phyloP scores from a whole-genome alignment of 2,113 vertebrate species.

The Engystomops pustulosus region DNA sequence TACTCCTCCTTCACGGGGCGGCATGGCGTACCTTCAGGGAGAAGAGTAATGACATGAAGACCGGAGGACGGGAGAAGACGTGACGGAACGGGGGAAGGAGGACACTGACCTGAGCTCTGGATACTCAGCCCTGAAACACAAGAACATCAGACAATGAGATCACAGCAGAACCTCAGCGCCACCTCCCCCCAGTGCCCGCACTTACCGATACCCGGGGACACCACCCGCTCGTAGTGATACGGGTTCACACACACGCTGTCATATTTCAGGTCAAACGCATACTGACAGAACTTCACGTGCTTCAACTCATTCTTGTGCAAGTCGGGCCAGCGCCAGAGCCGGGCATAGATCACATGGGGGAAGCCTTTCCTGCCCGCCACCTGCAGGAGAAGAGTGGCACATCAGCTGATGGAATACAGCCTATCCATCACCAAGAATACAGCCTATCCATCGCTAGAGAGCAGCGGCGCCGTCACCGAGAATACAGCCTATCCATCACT shows the following conservation, averaged over 20 bases:
- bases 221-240: slow-evolving; percentile 82
- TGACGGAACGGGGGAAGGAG: rapidly evolving
- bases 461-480: no score
- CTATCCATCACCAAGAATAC: no score
- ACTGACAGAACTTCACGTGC: slow-evolving; percentile 80
- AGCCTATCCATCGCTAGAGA: no score
- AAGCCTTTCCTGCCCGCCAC: slow-evolving; percentile 82
- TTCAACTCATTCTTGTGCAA: slow-evolving; percentile 89
- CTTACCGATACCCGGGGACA: slow-evolving; percentile 70
- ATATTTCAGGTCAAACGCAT: slow-evolving; percentile 83
- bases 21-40: slow-evolving; percentile 61
- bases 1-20: slow-evolving; percentile 77
- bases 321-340: slow-evolving; percentile 82
- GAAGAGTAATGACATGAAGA: not conserved
- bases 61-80: not conserved
- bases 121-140: slow-evolving; percentile 2
- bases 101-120: not conserved
- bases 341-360: slow-evolving; percentile 81
- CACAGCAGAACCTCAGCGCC: not conserved
- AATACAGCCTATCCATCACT: no score
- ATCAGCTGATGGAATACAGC: no score
- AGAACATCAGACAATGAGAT: not conserved
- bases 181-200: not conserved
- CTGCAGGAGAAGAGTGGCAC: no score
- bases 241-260: slow-evolving; percentile 85